Evolutionary conservation across 1,140 invertebrate genomes (phyloP).

Genomic region (Neodiprion lecontei): DNA sequence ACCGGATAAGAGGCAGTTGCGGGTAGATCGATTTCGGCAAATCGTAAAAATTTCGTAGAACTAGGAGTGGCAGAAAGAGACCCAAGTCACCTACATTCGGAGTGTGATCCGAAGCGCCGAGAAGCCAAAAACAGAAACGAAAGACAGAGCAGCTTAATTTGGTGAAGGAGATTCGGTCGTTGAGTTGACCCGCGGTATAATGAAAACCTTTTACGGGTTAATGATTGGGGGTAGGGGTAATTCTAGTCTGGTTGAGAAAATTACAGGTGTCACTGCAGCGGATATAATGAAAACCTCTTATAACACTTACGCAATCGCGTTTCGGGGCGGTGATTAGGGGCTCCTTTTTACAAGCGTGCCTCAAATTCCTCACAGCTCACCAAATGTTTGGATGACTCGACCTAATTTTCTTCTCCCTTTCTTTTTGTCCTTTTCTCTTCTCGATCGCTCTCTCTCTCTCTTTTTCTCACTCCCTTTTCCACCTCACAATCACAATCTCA

Average conservation of each 20-base stretch:
- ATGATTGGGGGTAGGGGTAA: background rate
- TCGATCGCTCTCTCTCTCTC: background rate
- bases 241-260: background rate
- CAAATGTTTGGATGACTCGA: slow-evolving; percentile 4
- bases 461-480: background rate
- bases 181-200: background rate
- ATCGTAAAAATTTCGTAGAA: background rate
- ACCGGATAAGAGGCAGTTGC: background rate
- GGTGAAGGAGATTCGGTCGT: no score
- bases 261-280: background rate
- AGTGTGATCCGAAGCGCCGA: no score
- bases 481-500: background rate
- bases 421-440: slow-evolving; percentile 9
- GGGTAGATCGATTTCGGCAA: background rate
- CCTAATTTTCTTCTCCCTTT: slow-evolving; percentile 1
- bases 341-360: slow-evolving; percentile 3
- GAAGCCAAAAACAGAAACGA: no score
- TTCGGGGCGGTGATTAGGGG: background rate
- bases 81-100: background rate
- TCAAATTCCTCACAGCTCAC: background rate
- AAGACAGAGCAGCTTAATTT: no score
- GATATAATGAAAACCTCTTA: background rate
- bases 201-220: slow-evolving; percentile 1
- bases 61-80: background rate
- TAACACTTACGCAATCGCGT: background rate